These are phyloP conservation scores for Temnothorax rugatulus DNA, from an alignment of 2,888 invertebrate genomes.

Conservation along the genomic window DNA sequence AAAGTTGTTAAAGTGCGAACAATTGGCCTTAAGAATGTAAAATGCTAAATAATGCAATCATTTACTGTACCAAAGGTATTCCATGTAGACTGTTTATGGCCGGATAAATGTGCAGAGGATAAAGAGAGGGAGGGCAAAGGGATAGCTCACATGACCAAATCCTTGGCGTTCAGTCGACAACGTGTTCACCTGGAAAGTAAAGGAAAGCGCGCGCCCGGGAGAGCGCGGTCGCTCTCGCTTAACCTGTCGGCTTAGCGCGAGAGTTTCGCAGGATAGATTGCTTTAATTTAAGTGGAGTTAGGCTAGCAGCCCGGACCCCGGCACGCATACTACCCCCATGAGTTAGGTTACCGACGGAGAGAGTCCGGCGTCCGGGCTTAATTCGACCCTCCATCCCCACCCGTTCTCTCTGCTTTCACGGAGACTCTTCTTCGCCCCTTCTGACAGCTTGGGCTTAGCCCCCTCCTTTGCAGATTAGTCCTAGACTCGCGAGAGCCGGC, in stretches of 20 bases:
- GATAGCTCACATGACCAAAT: constrained; percentile 58
- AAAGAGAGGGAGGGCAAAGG: constrained; percentile 19
- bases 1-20: not conserved
- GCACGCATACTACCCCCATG: constrained; percentile 68
- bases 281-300: constrained; percentile 84
- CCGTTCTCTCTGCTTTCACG: constrained; percentile 48
- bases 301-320: constrained; percentile 71
- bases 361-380: constrained; percentile 78
- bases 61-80: not conserved
- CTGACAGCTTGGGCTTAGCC: constrained; percentile 38
- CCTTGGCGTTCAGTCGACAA: constrained; percentile 68
- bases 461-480: constrained; percentile 70
- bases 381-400: constrained; percentile 73
- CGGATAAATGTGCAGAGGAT: not conserved
- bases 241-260: constrained; percentile 81
- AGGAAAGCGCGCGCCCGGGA: constrained; percentile 63
- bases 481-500: constrained; percentile 62
- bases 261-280: constrained; percentile 83
- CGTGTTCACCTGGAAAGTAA: constrained; percentile 72
- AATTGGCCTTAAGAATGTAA: not conserved
- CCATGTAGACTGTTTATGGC: not conserved
- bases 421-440: constrained; percentile 47
- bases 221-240: constrained; percentile 75
- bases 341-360: constrained; percentile 79
- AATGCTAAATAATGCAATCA: not conserved